These are phyloP conservation scores for Morpho achilles DNA, from an alignment of 2,888 invertebrate genomes.

Conservation along the genomic window DNA sequence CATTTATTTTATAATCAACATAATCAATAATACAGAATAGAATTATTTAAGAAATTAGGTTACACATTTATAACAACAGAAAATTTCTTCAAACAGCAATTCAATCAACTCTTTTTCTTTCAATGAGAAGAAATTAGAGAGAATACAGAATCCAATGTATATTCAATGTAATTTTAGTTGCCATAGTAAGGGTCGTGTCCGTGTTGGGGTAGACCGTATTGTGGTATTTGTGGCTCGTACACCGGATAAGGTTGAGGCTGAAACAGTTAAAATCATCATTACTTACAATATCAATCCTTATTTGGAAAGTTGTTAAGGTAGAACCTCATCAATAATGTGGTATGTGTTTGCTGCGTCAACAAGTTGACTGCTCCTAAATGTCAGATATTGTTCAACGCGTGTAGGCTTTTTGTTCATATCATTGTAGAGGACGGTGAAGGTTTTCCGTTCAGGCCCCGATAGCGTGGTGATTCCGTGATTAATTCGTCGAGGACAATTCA, in stretches of 20 bases:
- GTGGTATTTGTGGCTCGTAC: slow-evolving; percentile 30
- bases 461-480: slow-evolving; percentile 23
- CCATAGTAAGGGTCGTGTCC: slow-evolving; percentile 64
- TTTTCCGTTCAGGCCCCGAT: slow-evolving; percentile 21
- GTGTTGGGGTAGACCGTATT: slow-evolving; percentile 34
- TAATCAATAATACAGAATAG: neutral
- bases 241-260: slow-evolving; percentile 34
- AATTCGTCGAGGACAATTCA: slow-evolving; percentile 14
- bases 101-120: slow-evolving; percentile 22
- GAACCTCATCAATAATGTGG: slow-evolving; percentile 19
- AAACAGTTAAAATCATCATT: slow-evolving; percentile 26
- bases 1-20: too few relatives aligned
- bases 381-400: slow-evolving; percentile 21
- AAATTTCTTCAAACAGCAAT: too few relatives aligned
- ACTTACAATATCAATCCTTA: slow-evolving; percentile 22
- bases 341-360: slow-evolving; percentile 13
- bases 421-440: slow-evolving; percentile 16
- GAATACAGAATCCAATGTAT: slow-evolving; percentile 25
- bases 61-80: too few relatives aligned
- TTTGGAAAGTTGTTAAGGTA: slow-evolving; percentile 20
- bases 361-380: slow-evolving; percentile 20
- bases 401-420: slow-evolving; percentile 21
- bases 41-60: too few relatives aligned
- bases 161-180: slow-evolving; percentile 25
- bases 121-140: slow-evolving; percentile 34